Evolutionary conservation across 2,888 invertebrate genomes (phyloP), one percentile per base, ranked within the genome.

Genomic region (Ophion slaviceki): DNA sequence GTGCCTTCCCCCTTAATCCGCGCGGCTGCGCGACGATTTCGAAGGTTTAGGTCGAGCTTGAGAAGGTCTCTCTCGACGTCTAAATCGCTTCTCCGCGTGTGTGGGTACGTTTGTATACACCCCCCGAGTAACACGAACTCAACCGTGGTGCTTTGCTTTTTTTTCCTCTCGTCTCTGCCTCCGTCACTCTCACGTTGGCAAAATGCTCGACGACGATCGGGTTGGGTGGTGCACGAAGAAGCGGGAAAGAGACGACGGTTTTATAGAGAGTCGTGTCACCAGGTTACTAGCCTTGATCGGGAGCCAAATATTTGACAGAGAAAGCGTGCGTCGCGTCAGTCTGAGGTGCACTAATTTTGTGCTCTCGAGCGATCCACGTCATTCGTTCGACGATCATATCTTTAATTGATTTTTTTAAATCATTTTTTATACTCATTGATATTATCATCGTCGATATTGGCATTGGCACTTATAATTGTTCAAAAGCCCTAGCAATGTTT

Each of bases 251-350:
- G 72, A 72, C 66, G 82, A 74, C 2, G 81, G 72, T 76, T 83
- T 74, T 75, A 83, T 81, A 84, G 61, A 88, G 86, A 89, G 87
- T 86, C 82, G 86, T 89, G 88, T 90, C 89, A 91, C 89, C 91
- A 88, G 91, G 91, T 92, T 91, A 91, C 91, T 91, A 90, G 91
- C 93, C 93, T 93, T 93, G 93, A 93, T 92, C 91, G 81, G 80
- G 76, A 80, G 93, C 93, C 93, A 93, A 93, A 92, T 91, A 90
- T 85, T 91, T 90, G 90, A 90, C 90, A 90, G 92, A 88, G 92
- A 93, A 93, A 93, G 91, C 91, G 88, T 89, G 89, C 88, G 87
- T 89, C 91, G 64, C 36, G 89, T 92, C 89, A 89, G 85, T 78
- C 32, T 82, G 87, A 84, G 90, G 80, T 84, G 89, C 87, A 88